phyloP scores from a whole-genome alignment of 2,888 invertebrate species.

The Lasioglossum zephyrum region DNA sequence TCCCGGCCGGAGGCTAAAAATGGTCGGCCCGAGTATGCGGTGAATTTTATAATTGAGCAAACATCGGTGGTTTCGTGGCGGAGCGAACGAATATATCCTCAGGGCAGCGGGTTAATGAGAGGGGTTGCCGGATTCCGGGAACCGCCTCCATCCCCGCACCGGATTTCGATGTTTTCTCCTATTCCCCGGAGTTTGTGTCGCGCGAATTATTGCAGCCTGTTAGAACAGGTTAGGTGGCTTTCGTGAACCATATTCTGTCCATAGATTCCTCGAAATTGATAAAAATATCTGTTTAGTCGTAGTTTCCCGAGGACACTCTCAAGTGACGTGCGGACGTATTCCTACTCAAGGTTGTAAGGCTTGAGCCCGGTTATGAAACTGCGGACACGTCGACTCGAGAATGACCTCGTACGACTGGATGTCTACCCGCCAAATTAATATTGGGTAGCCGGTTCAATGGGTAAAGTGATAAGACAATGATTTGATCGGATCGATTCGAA shows the following conservation, averaged over 20 bases:
- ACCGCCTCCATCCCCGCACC: neutral
- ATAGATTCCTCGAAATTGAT: neutral
- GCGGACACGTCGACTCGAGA: too few species aligned
- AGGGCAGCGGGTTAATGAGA: neutral
- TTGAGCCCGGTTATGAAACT: too few species aligned
- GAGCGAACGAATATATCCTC: constrained; percentile 6
- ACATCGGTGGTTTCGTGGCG: constrained; percentile 9
- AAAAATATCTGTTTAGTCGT: neutral
- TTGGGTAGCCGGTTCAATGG: too few species aligned
- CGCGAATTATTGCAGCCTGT: neutral
- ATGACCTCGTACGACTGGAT: too few species aligned
- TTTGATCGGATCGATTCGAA: too few species aligned
- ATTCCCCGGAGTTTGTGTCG: neutral
- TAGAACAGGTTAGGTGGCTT: neutral
- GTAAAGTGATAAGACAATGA: too few species aligned
- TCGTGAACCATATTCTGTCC: neutral
- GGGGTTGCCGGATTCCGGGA: constrained; percentile 4
- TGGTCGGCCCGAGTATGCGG: neutral
- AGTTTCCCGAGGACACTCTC: too few species aligned
- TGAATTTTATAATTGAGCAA: constrained; percentile 35
- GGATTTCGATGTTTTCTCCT: neutral
- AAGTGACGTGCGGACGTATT: too few species aligned
- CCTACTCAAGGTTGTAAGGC: too few species aligned
- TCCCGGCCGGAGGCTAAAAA: neutral
- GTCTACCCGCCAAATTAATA: too few species aligned